Evolutionary conservation across 2,113 vertebrate species (phyloP), one percentile per base, ranked within the genome.

Genomic region (Rallus limicola): DNA sequence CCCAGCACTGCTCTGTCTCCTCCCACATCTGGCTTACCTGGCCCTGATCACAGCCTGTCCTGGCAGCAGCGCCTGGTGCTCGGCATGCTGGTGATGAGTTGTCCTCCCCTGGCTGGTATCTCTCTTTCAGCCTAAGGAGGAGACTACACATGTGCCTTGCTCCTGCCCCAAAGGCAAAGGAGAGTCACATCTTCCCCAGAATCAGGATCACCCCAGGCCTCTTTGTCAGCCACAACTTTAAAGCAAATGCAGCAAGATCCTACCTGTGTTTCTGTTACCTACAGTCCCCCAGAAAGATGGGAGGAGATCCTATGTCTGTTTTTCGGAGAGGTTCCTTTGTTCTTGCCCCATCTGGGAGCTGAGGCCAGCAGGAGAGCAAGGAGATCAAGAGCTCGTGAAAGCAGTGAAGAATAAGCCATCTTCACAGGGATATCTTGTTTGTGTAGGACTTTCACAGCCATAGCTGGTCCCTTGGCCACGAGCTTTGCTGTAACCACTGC

Each of bases 321-420:
- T 79, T 55, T 50, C 3, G 2, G 28, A 64, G 18, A 21, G 4
- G 9, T 71, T 59, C 29, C 29, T 82, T 62, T 5, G 5, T 36
- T 91, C 28, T 82, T 31, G 28, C 24, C 78, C 67, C 14, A 34
- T 11, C 17, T 79, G 8, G 33, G 42, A 63, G 26, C 31, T 44
- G 48, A 78, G 34, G 34, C 20, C 72, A 53, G 9, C 46, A 44
- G 65, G 33, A 82, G 10, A 68, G 55, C 48, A 74, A 87, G 53
- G 46, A 86, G 33, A 68, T 44, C 36, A 60, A 48, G 58, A 0
- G 1, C 21, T 86, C 44, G 25, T 0, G 1, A 1, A 65, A 36
- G 36, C 36, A 36, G 36, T 36, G 36, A 36, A 50, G 71, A 77
- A 31, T 25, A 42, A 77, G 13, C 58, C 23, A 23, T 50, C 28